Evolutionary conservation across 92 coral and sea anemone genomes (phyloP), one percentile per base, ranked within the genome.

Genomic region (Palythoa grandiflora): DNA sequence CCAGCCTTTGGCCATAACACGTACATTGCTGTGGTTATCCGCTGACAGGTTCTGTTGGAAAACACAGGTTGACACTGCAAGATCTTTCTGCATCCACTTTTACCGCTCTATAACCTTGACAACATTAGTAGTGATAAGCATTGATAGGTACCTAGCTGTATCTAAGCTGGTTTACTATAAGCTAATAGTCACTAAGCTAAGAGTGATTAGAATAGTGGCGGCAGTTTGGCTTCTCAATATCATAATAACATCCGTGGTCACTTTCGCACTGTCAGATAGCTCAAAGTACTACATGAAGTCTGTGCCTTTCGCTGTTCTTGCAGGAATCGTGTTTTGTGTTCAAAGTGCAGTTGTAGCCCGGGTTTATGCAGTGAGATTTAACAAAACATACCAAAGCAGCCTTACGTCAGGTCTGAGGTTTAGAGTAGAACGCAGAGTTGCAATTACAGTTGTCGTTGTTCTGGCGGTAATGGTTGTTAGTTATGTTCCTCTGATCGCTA

Each of bases 1-100:
- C 10, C 91, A 89, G 28, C 88, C 91, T 15, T 51, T 89, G 83
- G 91, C 91, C 17, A 83, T 89, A 16, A 81, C 84, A 37, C 84
- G 91, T 9, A 83, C 84, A 15, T 83, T 83, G 54, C 16, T 44
- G 63, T 73, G 70, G 40, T 53, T 83, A 10, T 14, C 68, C 55
- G 55, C 72, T 9, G 78, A 44, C 0, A 59, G 63, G 63, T 83
- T 89, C 74, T 89, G 91, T 15, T 47, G 70, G 9, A 73, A 89
- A 54, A 83, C 91, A 6, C 78, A 81, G 21, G 50, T 83, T 15
- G 79, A 89, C 15, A 50, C 40, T 38, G 51, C 57, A 28, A 52
- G 91, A 40, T 14, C 63, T 19, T 89, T 80, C 59, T 60, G 65
- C 4, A 89, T 89, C 51, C 78, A 81, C 44, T 38, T 89, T 17